phyloP scores from a whole-genome alignment of 2,888 invertebrate species.

The Phaedon cochleariae region DNA sequence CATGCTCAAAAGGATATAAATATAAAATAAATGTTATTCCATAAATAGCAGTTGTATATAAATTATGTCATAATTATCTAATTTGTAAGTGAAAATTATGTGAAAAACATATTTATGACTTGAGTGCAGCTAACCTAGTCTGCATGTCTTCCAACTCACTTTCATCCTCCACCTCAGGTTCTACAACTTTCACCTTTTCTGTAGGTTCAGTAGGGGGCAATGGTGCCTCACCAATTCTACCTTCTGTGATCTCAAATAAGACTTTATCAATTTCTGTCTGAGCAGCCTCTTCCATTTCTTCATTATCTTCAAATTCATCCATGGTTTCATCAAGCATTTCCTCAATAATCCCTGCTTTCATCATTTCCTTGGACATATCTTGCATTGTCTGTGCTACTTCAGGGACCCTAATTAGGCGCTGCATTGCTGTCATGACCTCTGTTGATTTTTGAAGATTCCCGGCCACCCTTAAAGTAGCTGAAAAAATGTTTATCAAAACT shows the following conservation, averaged over 20 bases:
- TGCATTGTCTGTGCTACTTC: constrained; percentile 97
- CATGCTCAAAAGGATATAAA: not conserved
- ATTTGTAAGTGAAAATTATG: constrained; percentile 1
- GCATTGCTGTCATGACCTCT: constrained; percentile 99
- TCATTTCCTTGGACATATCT: constrained; percentile 98
- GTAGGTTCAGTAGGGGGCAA: constrained; percentile 66
- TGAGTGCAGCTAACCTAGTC: constrained; percentile 83
- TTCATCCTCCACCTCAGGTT: constrained; percentile 68
- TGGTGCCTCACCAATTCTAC: constrained; percentile 92
- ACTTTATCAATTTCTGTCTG: constrained; percentile 78
- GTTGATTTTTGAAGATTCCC: constrained; percentile 95
- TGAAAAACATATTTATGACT: constrained; percentile 70
- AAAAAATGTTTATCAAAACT: constrained; percentile 9
- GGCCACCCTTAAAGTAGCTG: constrained; percentile 93
- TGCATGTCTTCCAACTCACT: constrained; percentile 94
- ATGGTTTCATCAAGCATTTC: constrained; percentile 99
- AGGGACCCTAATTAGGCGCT: constrained; percentile 86
- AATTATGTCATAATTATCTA: not conserved
- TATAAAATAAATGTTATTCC: not conserved
- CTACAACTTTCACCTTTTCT: constrained; percentile 67
- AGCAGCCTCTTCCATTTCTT: constrained; percentile 95
- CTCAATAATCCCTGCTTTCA: constrained; percentile 97
- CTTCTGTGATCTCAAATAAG: constrained; percentile 89
- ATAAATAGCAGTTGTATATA: not conserved
- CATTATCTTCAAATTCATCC: constrained; percentile 91